A percentile compares a stretch with the other conserved stretches of the same genome.
Conservation (phyloP, 2,797 vertebrate genomes). For the Melanotaenia maccullochi region DNA sequence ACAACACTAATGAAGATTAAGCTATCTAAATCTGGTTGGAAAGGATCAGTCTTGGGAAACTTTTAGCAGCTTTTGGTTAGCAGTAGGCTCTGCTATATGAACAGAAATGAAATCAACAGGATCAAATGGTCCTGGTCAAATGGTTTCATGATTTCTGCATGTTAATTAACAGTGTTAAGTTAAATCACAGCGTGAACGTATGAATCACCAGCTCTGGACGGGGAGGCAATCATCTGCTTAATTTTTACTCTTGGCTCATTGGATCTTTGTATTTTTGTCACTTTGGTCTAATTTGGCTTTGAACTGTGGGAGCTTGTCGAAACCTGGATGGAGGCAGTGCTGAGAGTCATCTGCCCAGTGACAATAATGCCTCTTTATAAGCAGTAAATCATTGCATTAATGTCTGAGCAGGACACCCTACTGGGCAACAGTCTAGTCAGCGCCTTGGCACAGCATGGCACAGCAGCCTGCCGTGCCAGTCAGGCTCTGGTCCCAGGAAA, state of each 20-base stretch:
- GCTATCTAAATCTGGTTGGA: conserved; percentile 20
- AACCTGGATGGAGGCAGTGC: conserved; percentile 50
- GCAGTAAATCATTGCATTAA: conserved; percentile 70
- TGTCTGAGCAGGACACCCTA: conserved; percentile 55
- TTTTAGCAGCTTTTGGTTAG: conserved; percentile 19
- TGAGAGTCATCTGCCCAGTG: conserved; percentile 49
- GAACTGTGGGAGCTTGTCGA: conserved; percentile 28
- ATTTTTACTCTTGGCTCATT: conserved; percentile 60
- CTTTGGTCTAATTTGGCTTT: conserved; percentile 59
- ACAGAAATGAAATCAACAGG: conserved; percentile 35
- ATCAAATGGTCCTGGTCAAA: too few relatives aligned
- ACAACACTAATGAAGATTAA: conserved; percentile 59
- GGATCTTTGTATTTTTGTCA: conserved; percentile 40
- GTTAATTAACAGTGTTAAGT: conserved; percentile 67
- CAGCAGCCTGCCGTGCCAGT: conserved; percentile 56
- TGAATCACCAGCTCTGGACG: conserved; percentile 54
- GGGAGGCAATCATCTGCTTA: conserved; percentile 57
- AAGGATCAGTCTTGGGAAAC: conserved; percentile 7
- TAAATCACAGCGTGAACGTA: conserved; percentile 52
- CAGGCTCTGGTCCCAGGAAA: conserved; percentile 65
- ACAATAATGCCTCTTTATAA: conserved; percentile 72
- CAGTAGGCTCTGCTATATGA: conserved; percentile 21
- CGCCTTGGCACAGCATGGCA: conserved; percentile 55
- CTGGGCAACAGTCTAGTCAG: conserved; percentile 58
- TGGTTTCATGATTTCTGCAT: conserved; percentile 66